Evolutionary conservation across 2,888 invertebrate genomes (phyloP).

Genomic region (Alviniconcha strummeri): DNA sequence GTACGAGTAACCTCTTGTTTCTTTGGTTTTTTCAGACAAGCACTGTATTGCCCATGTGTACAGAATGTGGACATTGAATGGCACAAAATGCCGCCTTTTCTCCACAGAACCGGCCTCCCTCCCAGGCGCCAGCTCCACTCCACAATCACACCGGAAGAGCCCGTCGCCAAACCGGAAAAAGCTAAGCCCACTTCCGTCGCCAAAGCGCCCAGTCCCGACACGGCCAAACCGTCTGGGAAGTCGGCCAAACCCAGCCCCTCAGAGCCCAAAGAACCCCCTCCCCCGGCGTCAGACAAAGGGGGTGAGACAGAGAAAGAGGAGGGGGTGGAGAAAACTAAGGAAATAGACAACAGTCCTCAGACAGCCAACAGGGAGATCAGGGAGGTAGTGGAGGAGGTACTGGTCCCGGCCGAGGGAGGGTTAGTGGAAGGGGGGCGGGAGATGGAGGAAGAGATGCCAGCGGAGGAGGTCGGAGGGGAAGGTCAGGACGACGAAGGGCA

Average conservation of each 20-base stretch:
- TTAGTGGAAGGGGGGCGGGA: background rate
- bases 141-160: background rate
- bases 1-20: too few relatives aligned
- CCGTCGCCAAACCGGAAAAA: constrained; percentile 2
- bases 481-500: background rate
- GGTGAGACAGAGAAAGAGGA: background rate
- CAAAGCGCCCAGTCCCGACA: background rate
- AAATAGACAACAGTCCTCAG: background rate
- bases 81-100: constrained; percentile 21
- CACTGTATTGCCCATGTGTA: too few relatives aligned
- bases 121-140: background rate
- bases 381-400: constrained; percentile 3
- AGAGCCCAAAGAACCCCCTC: background rate
- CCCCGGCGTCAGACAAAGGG: background rate
- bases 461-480: background rate
- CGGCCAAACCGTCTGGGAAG: constrained; percentile 10
- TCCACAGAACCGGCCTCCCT: constrained; percentile 13
- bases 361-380: background rate
- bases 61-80: background rate
- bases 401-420: background rate
- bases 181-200: constrained; percentile 6
- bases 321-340: background rate
- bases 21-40: too few relatives aligned
- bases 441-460: background rate
- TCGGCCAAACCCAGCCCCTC: background rate